Percentiles rank a stretch among this genome's conserved stretches.
phyloP scores from a whole-genome alignment of 2,888 invertebrate genomes.

The Cybosia mesomella region DNA sequence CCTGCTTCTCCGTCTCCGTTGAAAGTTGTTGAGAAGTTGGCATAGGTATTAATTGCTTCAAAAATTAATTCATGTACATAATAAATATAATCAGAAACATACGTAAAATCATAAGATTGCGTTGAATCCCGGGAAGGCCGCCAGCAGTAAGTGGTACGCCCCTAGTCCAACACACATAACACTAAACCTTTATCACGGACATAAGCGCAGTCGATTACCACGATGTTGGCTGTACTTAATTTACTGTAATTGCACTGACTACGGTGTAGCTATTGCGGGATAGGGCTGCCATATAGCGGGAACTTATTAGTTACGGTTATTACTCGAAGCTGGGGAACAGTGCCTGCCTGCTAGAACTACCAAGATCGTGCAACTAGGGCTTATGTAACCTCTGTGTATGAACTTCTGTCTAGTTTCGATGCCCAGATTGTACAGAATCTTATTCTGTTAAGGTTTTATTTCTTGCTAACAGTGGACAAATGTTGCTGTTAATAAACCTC shows the following conservation, averaged over 20 bases:
- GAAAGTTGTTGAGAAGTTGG: too few species aligned
- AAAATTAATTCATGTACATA: too few species aligned
- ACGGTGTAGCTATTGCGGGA: conserved; percentile 34
- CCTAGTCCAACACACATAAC: conserved; percentile 37
- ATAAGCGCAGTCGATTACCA: conserved; percentile 56
- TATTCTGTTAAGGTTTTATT: too few species aligned
- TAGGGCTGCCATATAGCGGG: conserved; percentile 18
- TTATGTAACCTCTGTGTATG: not conserved
- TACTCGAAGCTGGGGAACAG: not conserved
- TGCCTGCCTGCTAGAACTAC: not conserved
- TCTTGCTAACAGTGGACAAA: too few species aligned
- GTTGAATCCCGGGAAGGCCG: not conserved
- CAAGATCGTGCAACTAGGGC: too few species aligned
- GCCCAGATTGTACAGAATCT: too few species aligned
- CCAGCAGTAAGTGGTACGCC: conserved; percentile 17
- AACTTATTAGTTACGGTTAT: not conserved
- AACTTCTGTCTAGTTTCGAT: not conserved
- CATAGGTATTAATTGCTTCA: too few species aligned
- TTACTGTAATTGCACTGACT: conserved; percentile 61
- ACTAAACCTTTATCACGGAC: conserved; percentile 53
- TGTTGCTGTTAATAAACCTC: too few species aligned
- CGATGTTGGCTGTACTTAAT: conserved; percentile 55
- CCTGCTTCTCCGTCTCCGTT: too few species aligned
- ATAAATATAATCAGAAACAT: not conserved
- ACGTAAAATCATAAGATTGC: not conserved